phyloP scores from a whole-genome alignment of 2,797 vertebrate genomes.

The Chromobotia macracanthus region DNA sequence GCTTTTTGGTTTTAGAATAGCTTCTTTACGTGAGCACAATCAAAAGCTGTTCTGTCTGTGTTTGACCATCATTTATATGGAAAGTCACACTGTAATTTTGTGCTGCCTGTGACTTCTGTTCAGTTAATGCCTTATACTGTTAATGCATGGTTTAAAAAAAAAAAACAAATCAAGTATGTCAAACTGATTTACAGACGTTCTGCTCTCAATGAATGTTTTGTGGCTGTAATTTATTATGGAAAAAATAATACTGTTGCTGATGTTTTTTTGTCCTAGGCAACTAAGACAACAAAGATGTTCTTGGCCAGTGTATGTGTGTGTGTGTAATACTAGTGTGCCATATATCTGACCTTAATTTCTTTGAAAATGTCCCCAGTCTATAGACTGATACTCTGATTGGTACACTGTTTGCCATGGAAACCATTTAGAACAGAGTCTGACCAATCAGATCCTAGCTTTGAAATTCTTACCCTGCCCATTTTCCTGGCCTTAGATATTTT shows the following conservation, averaged over 20 bases:
- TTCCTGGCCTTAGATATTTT: not conserved
- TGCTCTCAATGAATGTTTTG: constrained; percentile 75
- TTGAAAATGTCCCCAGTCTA: not conserved
- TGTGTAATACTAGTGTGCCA: constrained; percentile 62
- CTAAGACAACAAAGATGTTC: constrained; percentile 64
- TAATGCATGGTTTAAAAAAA: constrained; percentile 73
- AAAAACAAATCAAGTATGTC: constrained; percentile 67
- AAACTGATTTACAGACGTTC: constrained; percentile 66
- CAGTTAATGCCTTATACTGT: constrained; percentile 77
- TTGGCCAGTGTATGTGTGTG: constrained; percentile 59
- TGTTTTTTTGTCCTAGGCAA: constrained; percentile 64
- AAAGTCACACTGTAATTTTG: constrained; percentile 72
- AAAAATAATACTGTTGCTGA: constrained; percentile 64
- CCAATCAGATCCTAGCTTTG: constrained; percentile 2
- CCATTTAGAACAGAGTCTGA: not conserved
- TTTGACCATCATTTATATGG: constrained; percentile 73
- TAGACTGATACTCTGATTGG: constrained; percentile 12
- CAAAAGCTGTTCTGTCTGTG: constrained; percentile 43
- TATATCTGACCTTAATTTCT: constrained; percentile 11
- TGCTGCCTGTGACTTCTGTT: constrained; percentile 77
- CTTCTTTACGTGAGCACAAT: constrained; percentile 57
- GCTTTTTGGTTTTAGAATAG: constrained; percentile 62
- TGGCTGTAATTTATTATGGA: constrained; percentile 81
- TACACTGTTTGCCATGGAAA: constrained; percentile 23
- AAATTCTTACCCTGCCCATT: not conserved